Evolutionary conservation across 2,888 invertebrate species (phyloP).

Genomic region (Tridacna crocea): DNA sequence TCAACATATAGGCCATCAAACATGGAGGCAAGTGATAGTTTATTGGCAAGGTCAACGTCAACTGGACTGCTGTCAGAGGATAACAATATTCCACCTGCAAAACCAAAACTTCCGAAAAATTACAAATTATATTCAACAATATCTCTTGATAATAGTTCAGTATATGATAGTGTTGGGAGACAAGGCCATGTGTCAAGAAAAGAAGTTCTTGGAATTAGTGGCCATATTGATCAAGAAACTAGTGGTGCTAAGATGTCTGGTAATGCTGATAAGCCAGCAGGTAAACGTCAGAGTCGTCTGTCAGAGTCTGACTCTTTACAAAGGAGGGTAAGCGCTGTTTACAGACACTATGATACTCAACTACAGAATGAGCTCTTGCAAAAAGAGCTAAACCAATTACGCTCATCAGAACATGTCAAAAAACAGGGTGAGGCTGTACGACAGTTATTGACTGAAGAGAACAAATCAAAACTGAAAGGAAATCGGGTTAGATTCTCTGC

Average conservation of each 20-base stretch:
- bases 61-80: background rate
- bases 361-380: slow-evolving; percentile 46
- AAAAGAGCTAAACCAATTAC: slow-evolving; percentile 50
- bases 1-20: background rate
- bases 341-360: slow-evolving; percentile 51
- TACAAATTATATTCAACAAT: slow-evolving; percentile 13
- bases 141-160: background rate
- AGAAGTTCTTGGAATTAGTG: background rate
- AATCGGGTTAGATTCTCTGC: slow-evolving; percentile 23
- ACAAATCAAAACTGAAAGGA: slow-evolving; percentile 1
- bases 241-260: too few relatives aligned
- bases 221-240: background rate
- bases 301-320: slow-evolving; percentile 30
- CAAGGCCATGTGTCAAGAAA: background rate
- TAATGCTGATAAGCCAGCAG: background rate
- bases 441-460: slow-evolving; percentile 25
- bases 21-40: background rate
- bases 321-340: slow-evolving; percentile 28
- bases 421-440: slow-evolving; percentile 51
- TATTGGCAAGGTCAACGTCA: slow-evolving; percentile 10
- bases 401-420: slow-evolving; percentile 54
- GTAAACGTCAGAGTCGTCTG: slow-evolving; percentile 12
- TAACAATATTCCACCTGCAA: slow-evolving; percentile 27
- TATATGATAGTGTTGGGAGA: background rate
- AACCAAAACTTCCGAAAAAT: slow-evolving; percentile 44